Conservation (phyloP, 2,797 vertebrate genomes). For the Gallinago solitaria region DNA sequence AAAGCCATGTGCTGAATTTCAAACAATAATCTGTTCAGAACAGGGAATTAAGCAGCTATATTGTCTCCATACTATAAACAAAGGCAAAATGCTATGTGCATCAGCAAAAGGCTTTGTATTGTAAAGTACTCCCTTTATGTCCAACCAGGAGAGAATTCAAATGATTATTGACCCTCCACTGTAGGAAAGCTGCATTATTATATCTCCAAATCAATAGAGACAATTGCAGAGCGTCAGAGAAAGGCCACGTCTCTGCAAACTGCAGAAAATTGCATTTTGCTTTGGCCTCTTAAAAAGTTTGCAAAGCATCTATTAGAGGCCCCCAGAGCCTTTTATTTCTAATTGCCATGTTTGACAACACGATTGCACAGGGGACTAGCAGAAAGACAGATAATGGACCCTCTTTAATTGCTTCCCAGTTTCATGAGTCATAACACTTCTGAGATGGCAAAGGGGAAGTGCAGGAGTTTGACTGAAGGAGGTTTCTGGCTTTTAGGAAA, state of each 20-base stretch:
- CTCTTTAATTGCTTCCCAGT: slow-evolving; percentile 68
- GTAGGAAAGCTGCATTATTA: slow-evolving; percentile 49
- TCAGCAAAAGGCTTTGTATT: slow-evolving; percentile 51
- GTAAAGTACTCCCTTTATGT: slow-evolving; percentile 35
- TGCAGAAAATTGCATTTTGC: slow-evolving; percentile 31
- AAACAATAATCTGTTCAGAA: background rate
- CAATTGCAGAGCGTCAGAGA: background rate
- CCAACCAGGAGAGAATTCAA: slow-evolving; percentile 38
- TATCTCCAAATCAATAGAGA: slow-evolving; percentile 55
- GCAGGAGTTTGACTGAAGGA: slow-evolving; percentile 10
- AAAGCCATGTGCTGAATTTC: background rate
- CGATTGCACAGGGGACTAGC: background rate
- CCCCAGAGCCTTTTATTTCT: slow-evolving; percentile 65
- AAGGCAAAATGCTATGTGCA: slow-evolving; percentile 27
- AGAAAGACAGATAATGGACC: slow-evolving; percentile 64
- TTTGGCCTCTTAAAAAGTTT: slow-evolving; percentile 61
- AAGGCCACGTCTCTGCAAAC: slow-evolving; percentile 21
- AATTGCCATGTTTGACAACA: slow-evolving; percentile 65
- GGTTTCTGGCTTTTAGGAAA: slow-evolving; percentile 43
- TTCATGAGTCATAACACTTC: slow-evolving; percentile 58
- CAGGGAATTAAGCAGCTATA: background rate
- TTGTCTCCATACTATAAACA: background rate
- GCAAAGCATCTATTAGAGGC: slow-evolving; percentile 50
- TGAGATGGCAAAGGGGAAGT: slow-evolving; percentile 46
- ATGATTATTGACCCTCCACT: slow-evolving; percentile 51